Conservation (phyloP, 1,140 invertebrate genomes). For the Drosophila subpulchrella region DNA sequence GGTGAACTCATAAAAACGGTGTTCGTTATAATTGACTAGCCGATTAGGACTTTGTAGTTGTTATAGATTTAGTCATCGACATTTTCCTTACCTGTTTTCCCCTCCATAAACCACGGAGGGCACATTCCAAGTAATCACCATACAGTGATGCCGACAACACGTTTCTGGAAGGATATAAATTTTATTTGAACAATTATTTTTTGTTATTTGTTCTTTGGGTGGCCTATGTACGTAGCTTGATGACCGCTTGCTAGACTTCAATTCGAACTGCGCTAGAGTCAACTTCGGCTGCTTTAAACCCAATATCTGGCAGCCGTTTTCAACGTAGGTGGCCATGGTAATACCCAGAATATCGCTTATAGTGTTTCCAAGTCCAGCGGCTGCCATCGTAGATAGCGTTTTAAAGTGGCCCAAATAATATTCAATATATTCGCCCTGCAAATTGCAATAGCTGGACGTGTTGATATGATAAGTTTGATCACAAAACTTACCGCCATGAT, state of each 20-base stretch:
- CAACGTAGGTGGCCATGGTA: conserved; percentile 97
- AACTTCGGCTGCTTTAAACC: conserved; percentile 93
- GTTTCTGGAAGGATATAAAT: conserved; percentile 86
- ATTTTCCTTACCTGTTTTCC: conserved; percentile 16
- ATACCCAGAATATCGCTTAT: conserved; percentile 98
- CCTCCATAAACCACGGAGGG: conserved; percentile 90
- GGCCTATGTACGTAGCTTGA: conserved; percentile 88
- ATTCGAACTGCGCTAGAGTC: conserved; percentile 93
- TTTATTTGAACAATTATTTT: background rate
- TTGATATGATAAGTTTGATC: background rate
- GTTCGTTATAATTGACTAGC: background rate
- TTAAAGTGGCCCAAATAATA: conserved; percentile 92
- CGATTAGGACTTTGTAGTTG: background rate
- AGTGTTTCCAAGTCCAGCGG: conserved; percentile 95
- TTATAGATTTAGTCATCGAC: background rate
- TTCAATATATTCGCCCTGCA: conserved; percentile 98
- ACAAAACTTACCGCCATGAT: conserved; percentile 93
- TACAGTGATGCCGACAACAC: conserved; percentile 94
- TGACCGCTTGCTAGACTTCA: conserved; percentile 90
- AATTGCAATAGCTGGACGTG: background rate
- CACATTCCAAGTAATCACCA: conserved; percentile 98
- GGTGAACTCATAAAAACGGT: too few relatives aligned
- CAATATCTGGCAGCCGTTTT: conserved; percentile 91
- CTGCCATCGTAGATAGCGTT: conserved; percentile 97
- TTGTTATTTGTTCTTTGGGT: background rate